Conservation (phyloP, 2,888 invertebrate genomes). For the Malthinus seriepunctatus region DNA sequence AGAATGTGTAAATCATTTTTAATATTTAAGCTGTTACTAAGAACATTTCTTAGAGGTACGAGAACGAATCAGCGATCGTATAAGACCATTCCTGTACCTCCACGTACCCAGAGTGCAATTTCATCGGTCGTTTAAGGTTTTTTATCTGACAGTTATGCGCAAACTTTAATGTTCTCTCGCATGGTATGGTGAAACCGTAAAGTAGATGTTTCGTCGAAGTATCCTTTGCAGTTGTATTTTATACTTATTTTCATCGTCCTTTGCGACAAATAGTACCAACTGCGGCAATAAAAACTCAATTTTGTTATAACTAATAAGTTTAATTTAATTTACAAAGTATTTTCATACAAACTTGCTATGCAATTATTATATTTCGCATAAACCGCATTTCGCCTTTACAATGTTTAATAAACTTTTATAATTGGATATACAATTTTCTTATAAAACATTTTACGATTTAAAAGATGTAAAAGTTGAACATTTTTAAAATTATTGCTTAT, state of each 20-base stretch:
- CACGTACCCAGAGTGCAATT: conserved; percentile 37
- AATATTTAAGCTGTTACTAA: conserved; percentile 28
- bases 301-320: conserved; percentile 3
- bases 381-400: background rate
- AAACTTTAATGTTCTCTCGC: conserved; percentile 40
- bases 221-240: conserved; percentile 24
- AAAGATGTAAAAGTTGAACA: no score
- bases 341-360: background rate
- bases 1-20: conserved; percentile 31
- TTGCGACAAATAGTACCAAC: conserved; percentile 14
- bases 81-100: conserved; percentile 34
- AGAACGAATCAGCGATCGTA: conserved; percentile 28
- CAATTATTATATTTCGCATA: no score
- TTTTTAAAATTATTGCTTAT: no score
- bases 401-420: conserved; percentile 1
- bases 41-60: conserved; percentile 21
- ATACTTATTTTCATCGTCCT: conserved; percentile 22
- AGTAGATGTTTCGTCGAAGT: conserved; percentile 27
- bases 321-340: background rate
- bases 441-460: background rate
- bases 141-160: conserved; percentile 42
- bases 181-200: conserved; percentile 28
- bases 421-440: conserved; percentile 1
- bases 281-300: conserved; percentile 7
- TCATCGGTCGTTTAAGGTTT: conserved; percentile 40